phyloP scores from a whole-genome alignment of 2,888 invertebrate species.

The Ochropleura leucogaster region DNA sequence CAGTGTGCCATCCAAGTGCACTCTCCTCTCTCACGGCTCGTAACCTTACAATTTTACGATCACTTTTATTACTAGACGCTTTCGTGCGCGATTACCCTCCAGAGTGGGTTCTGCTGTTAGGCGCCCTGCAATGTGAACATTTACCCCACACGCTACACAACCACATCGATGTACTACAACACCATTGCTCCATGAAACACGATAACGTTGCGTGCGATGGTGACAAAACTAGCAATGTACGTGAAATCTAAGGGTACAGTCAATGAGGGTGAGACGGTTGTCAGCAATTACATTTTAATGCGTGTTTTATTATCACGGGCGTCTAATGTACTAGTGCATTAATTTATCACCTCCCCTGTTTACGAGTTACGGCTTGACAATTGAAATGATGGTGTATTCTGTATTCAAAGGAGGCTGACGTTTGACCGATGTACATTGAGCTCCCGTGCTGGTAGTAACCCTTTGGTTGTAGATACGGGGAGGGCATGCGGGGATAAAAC shows the following conservation, averaged over 20 bases:
- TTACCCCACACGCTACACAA: conserved; percentile 71
- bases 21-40: conserved; percentile 86
- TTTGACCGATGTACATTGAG: conserved; percentile 72
- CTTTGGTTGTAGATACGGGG: conserved; percentile 61
- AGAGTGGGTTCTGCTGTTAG: conserved; percentile 91
- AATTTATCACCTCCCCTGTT: conserved; percentile 89
- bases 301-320: conserved; percentile 88
- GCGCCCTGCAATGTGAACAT: conserved; percentile 79
- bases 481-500: conserved; percentile 65
- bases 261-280: conserved; percentile 70
- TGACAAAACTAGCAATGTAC: conserved; percentile 70
- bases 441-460: conserved; percentile 67
- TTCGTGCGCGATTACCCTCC: conserved; percentile 90
- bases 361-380: conserved; percentile 88
- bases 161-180: conserved; percentile 62
- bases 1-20: conserved; percentile 88
- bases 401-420: conserved; percentile 81
- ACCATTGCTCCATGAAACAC: conserved; percentile 75
- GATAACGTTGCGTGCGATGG: neutral
- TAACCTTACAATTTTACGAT: conserved; percentile 90
- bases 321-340: conserved; percentile 89
- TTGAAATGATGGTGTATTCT: conserved; percentile 87
- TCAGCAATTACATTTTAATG: conserved; percentile 89
- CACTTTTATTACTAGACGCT: conserved; percentile 90
- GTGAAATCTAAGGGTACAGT: conserved; percentile 12